Conservation (phyloP, 2,797 vertebrate genomes). For the Chrosomus eos region DNA sequence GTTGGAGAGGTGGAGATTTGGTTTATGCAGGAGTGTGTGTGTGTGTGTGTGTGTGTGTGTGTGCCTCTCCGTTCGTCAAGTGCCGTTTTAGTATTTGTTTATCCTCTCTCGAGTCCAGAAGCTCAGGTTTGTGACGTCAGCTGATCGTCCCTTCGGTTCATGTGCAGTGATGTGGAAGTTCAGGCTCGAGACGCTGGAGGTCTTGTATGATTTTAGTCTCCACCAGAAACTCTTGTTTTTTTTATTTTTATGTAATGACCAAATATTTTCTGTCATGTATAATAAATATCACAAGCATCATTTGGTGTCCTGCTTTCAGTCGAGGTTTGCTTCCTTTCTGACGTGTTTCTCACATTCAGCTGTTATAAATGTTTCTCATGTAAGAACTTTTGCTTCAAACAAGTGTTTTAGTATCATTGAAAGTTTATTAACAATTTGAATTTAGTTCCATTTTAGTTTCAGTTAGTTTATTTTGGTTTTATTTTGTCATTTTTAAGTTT, state of each 20-base stretch:
- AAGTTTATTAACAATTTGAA: too few relatives aligned
- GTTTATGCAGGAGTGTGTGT: neutral
- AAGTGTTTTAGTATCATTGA: neutral
- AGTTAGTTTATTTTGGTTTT: too few relatives aligned
- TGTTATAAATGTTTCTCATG: neutral
- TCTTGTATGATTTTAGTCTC: slow-evolving; percentile 45
- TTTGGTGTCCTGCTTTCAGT: slow-evolving; percentile 48
- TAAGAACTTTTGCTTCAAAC: neutral
- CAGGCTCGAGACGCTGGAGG: slow-evolving; percentile 1
- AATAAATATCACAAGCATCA: slow-evolving; percentile 97
- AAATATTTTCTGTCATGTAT: slow-evolving; percentile 79
- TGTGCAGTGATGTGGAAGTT: slow-evolving; percentile 1
- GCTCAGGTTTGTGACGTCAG: slow-evolving; percentile 4
- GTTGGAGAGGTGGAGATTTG: slow-evolving; percentile 20
- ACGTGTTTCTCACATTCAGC: neutral
- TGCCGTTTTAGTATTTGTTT: slow-evolving; percentile 1
- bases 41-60: neutral
- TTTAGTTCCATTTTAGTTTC: too few relatives aligned
- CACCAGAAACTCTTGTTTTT: slow-evolving; percentile 60
- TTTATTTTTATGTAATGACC: slow-evolving; percentile 90
- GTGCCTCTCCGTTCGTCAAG: slow-evolving; percentile 6
- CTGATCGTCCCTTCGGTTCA: neutral
- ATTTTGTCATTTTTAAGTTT: too few relatives aligned
- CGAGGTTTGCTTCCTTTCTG: neutral
- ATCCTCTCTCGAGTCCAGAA: neutral